Percentiles rank a stretch among this genome's conserved stretches.
Conservation (phyloP, 2,888 invertebrate genomes). For the Ptycholaimellus sp. region DNA sequence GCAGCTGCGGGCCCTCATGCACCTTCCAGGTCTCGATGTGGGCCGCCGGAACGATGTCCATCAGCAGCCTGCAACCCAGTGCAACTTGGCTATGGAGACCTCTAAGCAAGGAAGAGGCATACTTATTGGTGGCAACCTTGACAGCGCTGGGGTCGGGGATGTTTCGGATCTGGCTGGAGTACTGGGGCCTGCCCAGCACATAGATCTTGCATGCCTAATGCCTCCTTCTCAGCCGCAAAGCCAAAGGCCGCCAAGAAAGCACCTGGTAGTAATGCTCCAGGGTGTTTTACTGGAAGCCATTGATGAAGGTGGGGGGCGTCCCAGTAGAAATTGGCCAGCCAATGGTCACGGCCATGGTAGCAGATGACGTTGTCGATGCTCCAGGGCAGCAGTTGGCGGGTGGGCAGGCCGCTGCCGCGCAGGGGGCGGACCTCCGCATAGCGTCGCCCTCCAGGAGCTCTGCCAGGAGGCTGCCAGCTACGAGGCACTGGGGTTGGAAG, state of each 20-base stretch:
- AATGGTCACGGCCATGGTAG: constrained; percentile 12
- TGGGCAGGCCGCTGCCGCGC: no score
- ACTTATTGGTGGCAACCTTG: not conserved
- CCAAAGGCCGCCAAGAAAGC: no score
- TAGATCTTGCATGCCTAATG: constrained; percentile 13
- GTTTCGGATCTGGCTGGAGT: constrained; percentile 4
- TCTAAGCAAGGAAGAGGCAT: no score
- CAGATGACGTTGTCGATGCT: constrained; percentile 10
- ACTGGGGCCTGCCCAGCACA: constrained; percentile 8
- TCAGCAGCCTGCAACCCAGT: no score
- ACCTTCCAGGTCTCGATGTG: constrained; percentile 12
- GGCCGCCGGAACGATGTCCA: not conserved
- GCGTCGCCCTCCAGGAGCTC: no score
- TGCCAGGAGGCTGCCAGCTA: no score
- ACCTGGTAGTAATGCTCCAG: constrained; percentile 19
- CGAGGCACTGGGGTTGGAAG: no score
- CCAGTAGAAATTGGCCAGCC: constrained; percentile 10
- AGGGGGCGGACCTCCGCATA: no score
- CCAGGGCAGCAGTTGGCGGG: no score
- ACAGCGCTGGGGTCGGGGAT: constrained; percentile 1
- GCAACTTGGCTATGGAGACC: no score
- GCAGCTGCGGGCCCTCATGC: constrained; percentile 10
- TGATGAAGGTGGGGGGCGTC: constrained; percentile 10
- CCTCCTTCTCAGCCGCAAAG: constrained; percentile 3
- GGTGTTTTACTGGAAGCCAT: constrained; percentile 14